Base-by-base conservation (phyloP, 2,888 invertebrate genomes). In the Eilema griseolum region DNA sequence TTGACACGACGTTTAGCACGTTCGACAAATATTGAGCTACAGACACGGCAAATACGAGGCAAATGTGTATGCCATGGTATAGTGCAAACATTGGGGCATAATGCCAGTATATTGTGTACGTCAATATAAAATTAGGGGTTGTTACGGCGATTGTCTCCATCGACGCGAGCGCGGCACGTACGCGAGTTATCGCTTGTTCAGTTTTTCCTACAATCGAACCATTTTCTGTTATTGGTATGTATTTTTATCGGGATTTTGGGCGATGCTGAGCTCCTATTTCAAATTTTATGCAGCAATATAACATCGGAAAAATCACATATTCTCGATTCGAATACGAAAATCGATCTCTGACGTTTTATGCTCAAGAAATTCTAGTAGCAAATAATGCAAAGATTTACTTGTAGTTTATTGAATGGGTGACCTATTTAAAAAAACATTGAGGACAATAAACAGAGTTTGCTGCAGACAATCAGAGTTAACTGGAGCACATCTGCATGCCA, bases 21-120 rank as follows among this genome's bases (percentile, higher is more conserved):
- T 95, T 94, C 95, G 78, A 89, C 95, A 95, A 95, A 95, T 95
- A 95, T 95, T 95, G 93, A 92, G 85, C 85, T 90, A 90, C 90
- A 90, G 88, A 89, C 91, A 90, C 85, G 83, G 90, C 92, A 95
- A 95, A 95, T 94, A 95, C 92, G 85, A 88, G 86, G 85, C 83
- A 88, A 92, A 92, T 91, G 88, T 83, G 83, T 83, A 65, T 80
- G 73, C 79, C 71, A 72, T 81, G 64, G 79, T 88, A 87, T 88
- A 86, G 87, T 84, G 89, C 92, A 93, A 94, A 93, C 90, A 92
- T 89, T 86, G 91, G 89, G 89, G 83, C 83, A 91, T 91, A 90
- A 92, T 88, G 79, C 83, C 81, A 85, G 87, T 85, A 86, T 89
- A 90, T 81, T 81, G 83, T 78, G 73, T 88, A 90, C 89, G 90